These are phyloP conservation scores for Rhinoraja longicauda DNA, from an alignment of 2,797 vertebrate genomes.

Conservation along the genomic window DNA sequence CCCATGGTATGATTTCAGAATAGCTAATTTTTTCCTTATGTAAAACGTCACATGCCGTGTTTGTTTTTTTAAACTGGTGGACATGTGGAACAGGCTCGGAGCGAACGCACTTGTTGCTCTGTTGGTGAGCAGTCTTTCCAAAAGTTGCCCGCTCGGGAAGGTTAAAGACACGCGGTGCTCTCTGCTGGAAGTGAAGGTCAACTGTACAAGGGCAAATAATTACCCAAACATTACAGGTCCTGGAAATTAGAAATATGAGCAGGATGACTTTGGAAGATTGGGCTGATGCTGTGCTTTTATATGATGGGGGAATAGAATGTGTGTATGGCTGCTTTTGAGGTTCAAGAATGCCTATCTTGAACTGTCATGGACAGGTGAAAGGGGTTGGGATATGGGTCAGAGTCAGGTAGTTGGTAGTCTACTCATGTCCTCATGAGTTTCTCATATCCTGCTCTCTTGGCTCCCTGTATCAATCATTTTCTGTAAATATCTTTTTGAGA, in stretches of 20 bases:
- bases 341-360: background rate
- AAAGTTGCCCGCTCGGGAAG: background rate
- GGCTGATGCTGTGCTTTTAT: too few species aligned
- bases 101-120: conserved; percentile 16
- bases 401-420: too few species aligned
- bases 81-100: background rate
- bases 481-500: background rate
- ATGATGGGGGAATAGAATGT: background rate
- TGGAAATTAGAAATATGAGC: too few species aligned
- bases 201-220: background rate
- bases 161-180: background rate
- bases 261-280: too few species aligned
- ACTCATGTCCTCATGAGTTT: background rate
- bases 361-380: background rate
- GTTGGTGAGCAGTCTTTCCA: background rate
- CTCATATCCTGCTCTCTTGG: background rate
- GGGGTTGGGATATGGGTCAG: background rate
- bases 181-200: background rate
- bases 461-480: background rate
- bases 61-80: background rate
- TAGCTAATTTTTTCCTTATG: conserved; percentile 6
- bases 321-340: background rate
- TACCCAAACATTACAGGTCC: too few species aligned
- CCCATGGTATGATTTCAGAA: background rate
- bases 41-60: conserved; percentile 5